A percentile compares a stretch with the other conserved stretches of the same genome.
phyloP scores from a whole-genome alignment of 2,888 invertebrate genomes.

The Eulithis testata region DNA sequence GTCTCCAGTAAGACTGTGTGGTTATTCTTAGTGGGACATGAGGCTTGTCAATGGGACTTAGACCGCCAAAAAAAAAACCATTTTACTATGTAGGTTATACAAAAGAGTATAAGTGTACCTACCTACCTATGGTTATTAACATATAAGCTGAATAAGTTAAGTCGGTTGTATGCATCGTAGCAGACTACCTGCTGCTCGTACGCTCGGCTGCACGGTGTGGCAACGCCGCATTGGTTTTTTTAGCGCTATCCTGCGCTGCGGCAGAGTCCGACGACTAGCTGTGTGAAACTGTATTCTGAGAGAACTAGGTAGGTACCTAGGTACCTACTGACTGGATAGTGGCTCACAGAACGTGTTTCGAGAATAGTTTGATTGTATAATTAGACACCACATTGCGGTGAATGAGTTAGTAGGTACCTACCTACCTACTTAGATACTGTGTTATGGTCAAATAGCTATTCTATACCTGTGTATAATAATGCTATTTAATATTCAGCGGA shows the following conservation, averaged over 20 bases:
- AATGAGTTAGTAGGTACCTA: conserved; percentile 46
- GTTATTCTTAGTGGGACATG: conserved; percentile 59
- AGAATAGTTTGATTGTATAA: conserved; percentile 62
- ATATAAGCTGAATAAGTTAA: conserved; percentile 54
- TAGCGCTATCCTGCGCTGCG: conserved; percentile 67
- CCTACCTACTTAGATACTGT: conserved; percentile 25
- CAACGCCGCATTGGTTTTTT: conserved; percentile 80
- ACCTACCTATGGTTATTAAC: conserved; percentile 51
- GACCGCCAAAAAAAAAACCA: conserved; percentile 6
- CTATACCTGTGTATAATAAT: conserved; percentile 42
- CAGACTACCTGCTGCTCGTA: conserved; percentile 78
- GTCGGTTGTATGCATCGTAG: conserved; percentile 66
- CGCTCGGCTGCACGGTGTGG: conserved; percentile 78
- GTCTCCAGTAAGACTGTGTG: conserved; percentile 60
- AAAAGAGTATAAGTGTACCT: conserved; percentile 56
- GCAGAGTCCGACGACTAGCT: conserved; percentile 58
- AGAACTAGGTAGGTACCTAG: conserved; percentile 39
- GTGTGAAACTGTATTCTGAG: conserved; percentile 64
- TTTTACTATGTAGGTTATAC: not conserved
- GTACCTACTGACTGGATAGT: conserved; percentile 52
- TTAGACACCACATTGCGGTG: conserved; percentile 57
- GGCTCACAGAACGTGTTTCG: conserved; percentile 59
- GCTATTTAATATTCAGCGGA: conserved; percentile 61
- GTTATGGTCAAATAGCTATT: conserved; percentile 53
- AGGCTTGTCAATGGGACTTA: conserved; percentile 55